Evolutionary conservation across 2,113 vertebrate genomes (phyloP), one percentile per base, ranked within the genome.

Genomic region (Argyrosomus japonicus): DNA sequence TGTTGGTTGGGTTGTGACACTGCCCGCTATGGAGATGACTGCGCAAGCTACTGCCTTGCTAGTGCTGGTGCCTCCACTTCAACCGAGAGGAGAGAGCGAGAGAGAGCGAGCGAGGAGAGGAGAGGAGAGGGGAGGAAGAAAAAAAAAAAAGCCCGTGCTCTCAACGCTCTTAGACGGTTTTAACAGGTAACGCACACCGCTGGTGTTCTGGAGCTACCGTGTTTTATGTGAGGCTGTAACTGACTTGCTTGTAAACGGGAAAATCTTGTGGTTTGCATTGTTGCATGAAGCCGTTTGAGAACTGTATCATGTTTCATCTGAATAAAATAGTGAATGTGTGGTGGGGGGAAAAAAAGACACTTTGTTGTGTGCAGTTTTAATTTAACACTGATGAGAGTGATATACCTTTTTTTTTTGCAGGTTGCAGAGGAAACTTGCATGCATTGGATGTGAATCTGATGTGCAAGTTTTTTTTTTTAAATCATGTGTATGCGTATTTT

Each of bases 31-130:
- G 98, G 98, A 99, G 98, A 97, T 99, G 98, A 99, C 98, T 99
- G 98, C 98, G 98, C 98, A 99, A 99, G 97, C 98, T 99, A 99
- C 98, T 99, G 98, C 98, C 98, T 99, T 99, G 98, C 98, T 94
- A 97, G 98, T 97, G 97, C 98, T 96, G 97, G 97, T 96, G 94
- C 95, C 89, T 89, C 6, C 79, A 36, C 93, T 88, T 56, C 90
- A 45, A 47, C 82, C 76, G 75, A 76, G 60, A 68, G 73, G 9
- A 60, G 2, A 17, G 21, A 56, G 36, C 1, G 8, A 12, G 18
- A 21, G 6, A 7, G 13, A 10, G 32, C n/a, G n/a, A n/a, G 32
- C 5, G 32, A 32, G 32, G 32, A 40, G 50, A 57, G 14, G 67
- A 60, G 78, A 17, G 43, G 43, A 11, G 50, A 11, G 47, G 47